A percentile compares a stretch with the other conserved stretches of the same genome.
These are phyloP conservation scores for Cactoblastis cactorum DNA, from an alignment of 2,888 invertebrate genomes.

Conservation along the genomic window DNA sequence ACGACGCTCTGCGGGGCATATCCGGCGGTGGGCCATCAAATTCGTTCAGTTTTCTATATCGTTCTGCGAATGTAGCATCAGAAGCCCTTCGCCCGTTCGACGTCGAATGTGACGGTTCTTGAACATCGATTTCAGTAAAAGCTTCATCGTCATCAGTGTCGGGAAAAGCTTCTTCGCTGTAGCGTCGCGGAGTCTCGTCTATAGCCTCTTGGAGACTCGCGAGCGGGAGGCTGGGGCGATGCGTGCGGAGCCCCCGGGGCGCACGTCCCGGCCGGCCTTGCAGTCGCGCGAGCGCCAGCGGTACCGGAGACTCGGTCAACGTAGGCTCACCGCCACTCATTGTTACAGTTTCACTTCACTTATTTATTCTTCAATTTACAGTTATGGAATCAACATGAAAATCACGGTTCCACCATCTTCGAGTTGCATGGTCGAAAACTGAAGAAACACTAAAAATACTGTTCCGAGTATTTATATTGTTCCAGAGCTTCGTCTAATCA, in stretches of 20 bases:
- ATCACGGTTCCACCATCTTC: slow-evolving; percentile 60
- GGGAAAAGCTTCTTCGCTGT: slow-evolving; percentile 57
- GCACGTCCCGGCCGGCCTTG: slow-evolving; percentile 53
- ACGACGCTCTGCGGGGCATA: slow-evolving; percentile 64
- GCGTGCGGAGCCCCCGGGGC: slow-evolving; percentile 53
- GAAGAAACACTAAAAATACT: slow-evolving; percentile 33
- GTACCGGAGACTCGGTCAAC: slow-evolving; percentile 71
- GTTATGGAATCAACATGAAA: slow-evolving; percentile 28
- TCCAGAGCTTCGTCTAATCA: slow-evolving; percentile 23
- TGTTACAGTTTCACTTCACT: slow-evolving; percentile 31
- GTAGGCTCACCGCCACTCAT: slow-evolving; percentile 70
- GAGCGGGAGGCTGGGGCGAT: slow-evolving; percentile 66
- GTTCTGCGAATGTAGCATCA: slow-evolving; percentile 67
- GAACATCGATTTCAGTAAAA: slow-evolving; percentile 50
- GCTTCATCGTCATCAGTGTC: slow-evolving; percentile 67
- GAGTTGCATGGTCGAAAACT: slow-evolving; percentile 30
- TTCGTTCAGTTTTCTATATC: slow-evolving; percentile 66
- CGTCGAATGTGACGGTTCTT: slow-evolving; percentile 41
- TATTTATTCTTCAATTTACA: slow-evolving; percentile 33
- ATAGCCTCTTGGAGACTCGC: slow-evolving; percentile 68
- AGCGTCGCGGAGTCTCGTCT: slow-evolving; percentile 65
- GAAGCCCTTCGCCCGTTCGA: slow-evolving; percentile 69
- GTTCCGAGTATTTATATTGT: slow-evolving; percentile 28
- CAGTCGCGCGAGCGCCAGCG: slow-evolving; percentile 65
- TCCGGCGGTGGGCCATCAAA: slow-evolving; percentile 66